Base-by-base conservation (phyloP, 2,888 invertebrate genomes). In the Plebejus melissa region DNA sequence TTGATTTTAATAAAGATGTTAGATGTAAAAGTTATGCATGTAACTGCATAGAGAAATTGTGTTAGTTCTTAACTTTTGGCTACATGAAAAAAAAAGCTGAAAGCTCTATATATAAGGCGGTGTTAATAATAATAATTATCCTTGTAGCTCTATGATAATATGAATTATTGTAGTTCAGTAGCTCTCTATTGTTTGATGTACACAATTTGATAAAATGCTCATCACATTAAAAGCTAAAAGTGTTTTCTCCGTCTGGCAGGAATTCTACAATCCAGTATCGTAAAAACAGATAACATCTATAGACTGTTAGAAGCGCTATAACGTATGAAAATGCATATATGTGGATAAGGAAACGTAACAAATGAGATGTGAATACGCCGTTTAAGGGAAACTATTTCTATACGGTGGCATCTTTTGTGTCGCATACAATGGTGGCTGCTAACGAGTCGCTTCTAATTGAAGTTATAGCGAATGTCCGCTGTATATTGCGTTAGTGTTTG, bases 361-460 rank as follows among this genome's bases (percentile, higher is more conserved):
- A 89, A 90, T 88, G 86, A 85, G 85, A 85, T 85, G 83, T 83
- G 83, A 84, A 82, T 82, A 81, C 80, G 82, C 90, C 90, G 84
- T 90, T 85, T 88, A 90, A 82, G 88, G 90, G 80, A 82, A 83
- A 83, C 82, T 83, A 88, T 88, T 89, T 86, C 88, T 87, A 87
- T 88, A 85, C 87, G 86, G 87, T 84, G 84, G 88, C 86, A 87
- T 88, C 89, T 90, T 90, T 90, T 90, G 90, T 90, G 83, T 84
- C 50, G 83, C 85, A 85, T 84, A 90, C 91, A 91, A 91, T 90
- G 85, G 90, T 82, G 85, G 82, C 86, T 81, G 85, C 85, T 90
- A 90, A 90, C 90, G 88, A 90, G 85, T 84, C 84, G 83, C 83
- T 81, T 83, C 86, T 90, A 90, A 90, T 90, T 89, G 90, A 89